These are phyloP conservation scores for Hippocampus abdominalis DNA, from an alignment of 2,113 vertebrate species.

Conservation along the genomic window DNA sequence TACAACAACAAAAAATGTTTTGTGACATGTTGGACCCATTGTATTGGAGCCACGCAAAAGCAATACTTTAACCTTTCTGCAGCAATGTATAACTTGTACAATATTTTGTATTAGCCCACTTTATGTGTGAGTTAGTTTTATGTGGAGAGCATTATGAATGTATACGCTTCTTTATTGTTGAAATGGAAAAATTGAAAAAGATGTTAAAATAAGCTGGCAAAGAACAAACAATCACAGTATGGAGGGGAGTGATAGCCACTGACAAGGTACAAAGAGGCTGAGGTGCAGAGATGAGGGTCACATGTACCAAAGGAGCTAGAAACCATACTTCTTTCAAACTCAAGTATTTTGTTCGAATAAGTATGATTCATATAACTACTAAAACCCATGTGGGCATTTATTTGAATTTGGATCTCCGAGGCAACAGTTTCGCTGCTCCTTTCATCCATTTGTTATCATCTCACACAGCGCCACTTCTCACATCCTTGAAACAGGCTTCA, in stretches of 20 bases:
- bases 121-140: conserved; percentile 8
- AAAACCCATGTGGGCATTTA: background rate
- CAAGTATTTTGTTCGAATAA: background rate
- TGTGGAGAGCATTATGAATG: conserved; percentile 23
- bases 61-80: background rate
- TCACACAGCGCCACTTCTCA: conserved; percentile 21
- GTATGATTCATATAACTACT: background rate
- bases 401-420: background rate
- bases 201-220: conserved; percentile 53
- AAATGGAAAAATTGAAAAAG: conserved; percentile 43
- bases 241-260: conserved; percentile 41
- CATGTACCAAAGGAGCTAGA: conserved; percentile 8
- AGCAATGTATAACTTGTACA: background rate
- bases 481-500: conserved; percentile 32
- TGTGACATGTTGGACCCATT: background rate
- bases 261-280: conserved; percentile 42
- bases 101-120: background rate
- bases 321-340: background rate
- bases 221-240: conserved; percentile 58
- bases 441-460: conserved; percentile 47
- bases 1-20: too few relatives aligned
- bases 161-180: conserved; percentile 56
- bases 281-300: conserved; percentile 16
- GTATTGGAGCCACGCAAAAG: too few relatives aligned
- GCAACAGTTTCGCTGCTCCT: conserved; percentile 28